A percentile compares a stretch with the other conserved stretches of the same genome.
Conservation (phyloP, 2,888 invertebrate genomes). For the Yponomeuta malinellus region DNA sequence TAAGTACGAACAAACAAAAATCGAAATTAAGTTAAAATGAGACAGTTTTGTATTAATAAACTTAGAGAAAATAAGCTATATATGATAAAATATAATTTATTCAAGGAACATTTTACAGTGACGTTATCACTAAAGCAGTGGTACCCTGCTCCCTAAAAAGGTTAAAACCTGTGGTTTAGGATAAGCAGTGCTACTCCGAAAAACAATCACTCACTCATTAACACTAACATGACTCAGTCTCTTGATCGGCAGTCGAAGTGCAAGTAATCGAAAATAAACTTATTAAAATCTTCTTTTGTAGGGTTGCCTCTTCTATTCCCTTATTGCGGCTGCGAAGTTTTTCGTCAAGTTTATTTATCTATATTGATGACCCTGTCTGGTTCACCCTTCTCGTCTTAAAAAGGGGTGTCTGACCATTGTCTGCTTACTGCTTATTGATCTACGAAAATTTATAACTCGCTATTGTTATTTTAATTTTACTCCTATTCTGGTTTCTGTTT, state of each 20-base stretch:
- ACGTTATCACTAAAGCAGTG: no score
- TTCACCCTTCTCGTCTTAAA: constrained; percentile 13
- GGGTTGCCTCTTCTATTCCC: constrained; percentile 2
- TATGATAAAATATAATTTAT: no score
- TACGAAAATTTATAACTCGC: constrained; percentile 1
- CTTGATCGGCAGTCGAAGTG: background rate
- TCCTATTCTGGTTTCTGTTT: background rate
- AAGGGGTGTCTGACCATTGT: constrained; percentile 12
- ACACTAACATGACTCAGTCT: no score
- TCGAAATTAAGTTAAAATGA: no score
- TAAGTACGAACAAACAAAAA: no score
- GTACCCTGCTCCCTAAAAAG: no score
- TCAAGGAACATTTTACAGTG: no score
- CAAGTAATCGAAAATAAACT: background rate
- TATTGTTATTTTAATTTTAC: constrained; percentile 1
- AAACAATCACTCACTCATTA: no score
- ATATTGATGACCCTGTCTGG: constrained; percentile 15
- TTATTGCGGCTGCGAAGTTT: constrained; percentile 13
- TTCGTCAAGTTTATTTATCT: constrained; percentile 16
- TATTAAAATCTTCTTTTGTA: background rate
- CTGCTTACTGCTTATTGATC: constrained; percentile 14
- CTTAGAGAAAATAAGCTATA: background rate
- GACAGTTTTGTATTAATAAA: no score
- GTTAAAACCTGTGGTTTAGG: no score
- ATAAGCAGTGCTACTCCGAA: no score